Evolutionary conservation across 2,888 invertebrate genomes (phyloP).

Genomic region (Electrophaes corylata): DNA sequence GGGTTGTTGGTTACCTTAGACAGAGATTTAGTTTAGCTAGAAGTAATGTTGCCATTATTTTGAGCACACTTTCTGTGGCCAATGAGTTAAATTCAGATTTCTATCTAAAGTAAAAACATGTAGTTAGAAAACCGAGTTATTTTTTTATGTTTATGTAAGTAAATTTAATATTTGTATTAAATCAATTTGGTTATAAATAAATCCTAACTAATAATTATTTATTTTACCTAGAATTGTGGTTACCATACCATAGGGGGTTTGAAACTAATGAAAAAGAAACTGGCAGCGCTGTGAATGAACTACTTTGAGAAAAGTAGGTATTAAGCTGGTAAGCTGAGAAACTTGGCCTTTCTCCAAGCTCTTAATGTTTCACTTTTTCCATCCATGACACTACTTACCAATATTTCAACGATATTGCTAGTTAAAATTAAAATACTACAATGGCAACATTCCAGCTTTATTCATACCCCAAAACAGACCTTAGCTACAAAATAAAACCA

Average conservation of each 20-base stretch:
- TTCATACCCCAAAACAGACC: conserved; percentile 14
- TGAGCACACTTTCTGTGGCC: too few relatives aligned
- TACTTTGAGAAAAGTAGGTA: conserved; percentile 8
- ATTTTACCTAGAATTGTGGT: too few relatives aligned
- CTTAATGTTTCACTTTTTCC: conserved; percentile 29
- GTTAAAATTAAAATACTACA: conserved; percentile 30
- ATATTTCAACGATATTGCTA: conserved; percentile 31
- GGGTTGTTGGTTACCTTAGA: too few relatives aligned
- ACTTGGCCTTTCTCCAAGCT: conserved; percentile 23
- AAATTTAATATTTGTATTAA: too few relatives aligned
- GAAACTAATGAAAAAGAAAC: neutral
- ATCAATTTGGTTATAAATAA: too few relatives aligned
- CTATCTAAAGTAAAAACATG: too few relatives aligned
- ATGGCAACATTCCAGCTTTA: conserved; percentile 26
- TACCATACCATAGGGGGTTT: neutral
- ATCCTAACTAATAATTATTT: too few relatives aligned
- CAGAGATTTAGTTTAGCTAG: too few relatives aligned
- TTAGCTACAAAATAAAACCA: conserved; percentile 7
- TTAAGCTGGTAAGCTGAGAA: conserved; percentile 5
- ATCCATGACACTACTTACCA: conserved; percentile 23
- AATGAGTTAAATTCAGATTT: too few relatives aligned
- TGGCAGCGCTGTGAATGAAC: neutral
- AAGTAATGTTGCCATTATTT: too few relatives aligned
- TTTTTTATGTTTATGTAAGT: too few relatives aligned
- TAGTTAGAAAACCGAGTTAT: too few relatives aligned